Conservation (phyloP, 1,140 invertebrate genomes). For the Bombus difficillimus region DNA sequence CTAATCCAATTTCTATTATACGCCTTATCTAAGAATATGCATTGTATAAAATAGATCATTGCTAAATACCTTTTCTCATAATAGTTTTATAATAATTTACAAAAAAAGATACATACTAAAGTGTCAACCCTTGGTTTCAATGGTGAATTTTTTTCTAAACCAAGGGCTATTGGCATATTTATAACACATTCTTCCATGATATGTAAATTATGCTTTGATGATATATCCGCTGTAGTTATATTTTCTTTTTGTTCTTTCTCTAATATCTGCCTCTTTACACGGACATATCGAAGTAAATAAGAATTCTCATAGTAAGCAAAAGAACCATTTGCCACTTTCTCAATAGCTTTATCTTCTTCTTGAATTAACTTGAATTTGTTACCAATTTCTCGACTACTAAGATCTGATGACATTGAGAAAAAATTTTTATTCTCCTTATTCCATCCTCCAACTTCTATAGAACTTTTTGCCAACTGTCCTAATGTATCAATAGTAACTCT, state of each 20-base stretch:
- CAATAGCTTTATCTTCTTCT: slow-evolving; percentile 84
- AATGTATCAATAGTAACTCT: slow-evolving; percentile 91
- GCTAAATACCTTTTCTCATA: neutral
- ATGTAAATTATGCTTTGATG: slow-evolving; percentile 85
- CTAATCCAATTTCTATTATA: slow-evolving; percentile 89
- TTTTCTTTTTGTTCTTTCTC: slow-evolving; percentile 71
- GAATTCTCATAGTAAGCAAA: slow-evolving; percentile 92
- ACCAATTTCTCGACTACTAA: slow-evolving; percentile 86
- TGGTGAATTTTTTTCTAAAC: slow-evolving; percentile 91
- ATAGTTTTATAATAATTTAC: neutral
- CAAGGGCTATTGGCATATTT: slow-evolving; percentile 90
- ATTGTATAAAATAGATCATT: neutral
- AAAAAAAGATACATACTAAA: slow-evolving; percentile 75
- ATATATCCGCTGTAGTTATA: slow-evolving; percentile 42
- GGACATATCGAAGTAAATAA: slow-evolving; percentile 87
- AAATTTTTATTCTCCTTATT: slow-evolving; percentile 87
- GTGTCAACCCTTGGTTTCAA: slow-evolving; percentile 88
- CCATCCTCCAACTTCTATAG: slow-evolving; percentile 87
- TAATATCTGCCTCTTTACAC: slow-evolving; percentile 83
- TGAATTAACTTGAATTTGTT: slow-evolving; percentile 85
- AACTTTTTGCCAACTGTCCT: slow-evolving; percentile 85
- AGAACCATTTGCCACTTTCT: slow-evolving; percentile 86
- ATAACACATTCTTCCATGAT: slow-evolving; percentile 92
- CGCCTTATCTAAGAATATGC: slow-evolving; percentile 81
- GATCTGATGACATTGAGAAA: slow-evolving; percentile 87